Evolutionary conservation across 1,140 invertebrate genomes (phyloP).

Genomic region (Scaptomyza montana): DNA sequence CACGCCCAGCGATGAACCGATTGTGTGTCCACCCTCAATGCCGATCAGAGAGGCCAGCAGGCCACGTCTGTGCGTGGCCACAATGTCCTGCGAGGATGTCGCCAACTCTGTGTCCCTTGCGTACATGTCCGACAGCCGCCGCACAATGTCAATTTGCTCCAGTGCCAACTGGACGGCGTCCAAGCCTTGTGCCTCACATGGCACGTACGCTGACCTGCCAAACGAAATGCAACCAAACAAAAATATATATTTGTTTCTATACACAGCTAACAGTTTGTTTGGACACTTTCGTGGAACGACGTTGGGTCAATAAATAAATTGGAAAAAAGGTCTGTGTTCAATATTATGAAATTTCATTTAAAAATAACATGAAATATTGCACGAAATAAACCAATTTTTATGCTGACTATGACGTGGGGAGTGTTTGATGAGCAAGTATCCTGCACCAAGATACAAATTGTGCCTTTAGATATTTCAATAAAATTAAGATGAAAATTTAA

Average conservation of each 20-base stretch:
- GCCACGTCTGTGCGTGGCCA: conserved; percentile 89
- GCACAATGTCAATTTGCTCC: conserved; percentile 95
- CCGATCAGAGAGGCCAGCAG: conserved; percentile 93
- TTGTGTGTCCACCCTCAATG: conserved; percentile 93
- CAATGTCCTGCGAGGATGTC: conserved; percentile 89
- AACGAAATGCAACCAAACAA: conserved; percentile 20
- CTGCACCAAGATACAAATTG: too few species aligned
- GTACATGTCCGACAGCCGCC: conserved; percentile 91
- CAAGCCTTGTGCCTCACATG: conserved; percentile 91
- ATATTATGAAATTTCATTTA: not conserved
- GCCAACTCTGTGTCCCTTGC: conserved; percentile 89
- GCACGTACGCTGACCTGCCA: conserved; percentile 92
- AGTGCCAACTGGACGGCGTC: conserved; percentile 93
- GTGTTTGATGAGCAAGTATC: not conserved
- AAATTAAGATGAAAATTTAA: too few species aligned
- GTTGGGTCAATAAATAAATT: not conserved
- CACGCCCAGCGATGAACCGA: conserved; percentile 92
- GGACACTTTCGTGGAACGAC: not conserved
- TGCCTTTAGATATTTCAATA: too few species aligned
- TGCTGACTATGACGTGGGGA: not conserved
- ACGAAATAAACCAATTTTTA: not conserved
- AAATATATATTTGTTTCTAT: conserved; percentile 15
- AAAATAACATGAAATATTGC: not conserved
- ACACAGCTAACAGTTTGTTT: conserved; percentile 12
- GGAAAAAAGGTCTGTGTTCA: not conserved